These are phyloP conservation scores for Pelosia muscerda DNA, from an alignment of 2,888 invertebrate species.

Conservation along the genomic window DNA sequence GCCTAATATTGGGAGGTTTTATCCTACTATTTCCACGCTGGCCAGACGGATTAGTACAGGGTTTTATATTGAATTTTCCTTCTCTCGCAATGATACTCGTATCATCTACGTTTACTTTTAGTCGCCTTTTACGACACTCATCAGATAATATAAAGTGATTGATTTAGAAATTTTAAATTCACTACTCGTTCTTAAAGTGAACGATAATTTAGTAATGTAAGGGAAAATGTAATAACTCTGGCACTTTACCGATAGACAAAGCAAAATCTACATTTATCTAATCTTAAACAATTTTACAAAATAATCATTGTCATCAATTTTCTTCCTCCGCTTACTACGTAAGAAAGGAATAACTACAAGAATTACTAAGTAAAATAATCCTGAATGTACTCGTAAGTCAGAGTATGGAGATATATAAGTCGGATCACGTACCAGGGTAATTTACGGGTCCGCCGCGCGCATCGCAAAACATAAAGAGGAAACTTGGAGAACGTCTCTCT, in stretches of 20 bases:
- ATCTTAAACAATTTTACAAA: slow-evolving; percentile 3
- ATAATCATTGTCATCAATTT: slow-evolving; percentile 10
- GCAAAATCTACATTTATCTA: background rate
- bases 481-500: slow-evolving; percentile 27
- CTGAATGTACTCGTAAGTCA: slow-evolving; percentile 29
- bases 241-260: background rate
- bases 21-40: too few relatives aligned
- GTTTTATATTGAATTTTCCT: too few relatives aligned
- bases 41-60: too few relatives aligned
- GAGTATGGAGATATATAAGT: slow-evolving; percentile 46
- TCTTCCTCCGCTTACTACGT: slow-evolving; percentile 15
- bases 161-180: too few relatives aligned
- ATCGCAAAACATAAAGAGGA: slow-evolving; percentile 41
- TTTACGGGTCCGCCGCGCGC: slow-evolving; percentile 51
- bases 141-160: too few relatives aligned
- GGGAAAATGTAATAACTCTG: too few relatives aligned
- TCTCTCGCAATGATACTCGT: too few relatives aligned
- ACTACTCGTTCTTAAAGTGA: too few relatives aligned
- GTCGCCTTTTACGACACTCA: too few relatives aligned
- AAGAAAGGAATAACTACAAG: slow-evolving; percentile 17
- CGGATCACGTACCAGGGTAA: slow-evolving; percentile 53
- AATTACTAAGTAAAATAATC: slow-evolving; percentile 26
- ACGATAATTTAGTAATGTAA: too few relatives aligned
- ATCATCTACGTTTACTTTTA: too few relatives aligned
- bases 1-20: too few relatives aligned